Base-by-base conservation (phyloP, 2,888 invertebrate species). In the Hydropsyche betteni region DNA sequence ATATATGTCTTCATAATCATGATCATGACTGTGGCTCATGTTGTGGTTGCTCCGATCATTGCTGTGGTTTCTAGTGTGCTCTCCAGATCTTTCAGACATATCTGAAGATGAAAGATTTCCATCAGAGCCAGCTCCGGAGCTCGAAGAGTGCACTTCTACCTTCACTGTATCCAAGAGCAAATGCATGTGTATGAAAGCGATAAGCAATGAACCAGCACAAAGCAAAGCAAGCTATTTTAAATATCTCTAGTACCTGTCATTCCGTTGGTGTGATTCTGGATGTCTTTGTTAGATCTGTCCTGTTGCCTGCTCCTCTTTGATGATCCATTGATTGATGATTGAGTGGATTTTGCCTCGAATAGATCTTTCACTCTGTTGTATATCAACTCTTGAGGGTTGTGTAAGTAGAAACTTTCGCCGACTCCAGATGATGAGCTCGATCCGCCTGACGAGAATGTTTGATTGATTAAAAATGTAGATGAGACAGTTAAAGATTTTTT, bases 361-460 rank as follows among this genome's bases (percentile, higher is more conserved):
- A 96, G 87, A 82, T 94, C 94, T 72, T 94, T 90, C 69, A 96
- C 94, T 72, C 95, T 90, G 83, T 95, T 94, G 84, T 95, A 95
- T 78, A 91, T 90, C 61, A 94, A 87, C 80, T 94, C 93, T 76
- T 93, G 92, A 0, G 93, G 93, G 82, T 92, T 92, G 85, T 96
- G 96, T 72, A 96, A 88, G 83, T 94, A 96, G 87, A 96, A 96
- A 5, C 93, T 91, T 81, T 92, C 91, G n/a, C 89, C 88, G 73
- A 86, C 84, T 78, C 88, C 90, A 69, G 87, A 89, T 72, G 88
- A 83, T 10, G 75, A 69, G 14, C 69, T 77, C 10, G 77, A 77
- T 5, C 75, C 79, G 10, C 74, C 78, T 79, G 12, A n/a, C 10
- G 52, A 10, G n/a, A 52, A 24, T 24, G 2, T 24, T 24, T 24